Base-by-base conservation (phyloP, 2,797 vertebrate species). In the Miopithecus talapoin region DNA sequence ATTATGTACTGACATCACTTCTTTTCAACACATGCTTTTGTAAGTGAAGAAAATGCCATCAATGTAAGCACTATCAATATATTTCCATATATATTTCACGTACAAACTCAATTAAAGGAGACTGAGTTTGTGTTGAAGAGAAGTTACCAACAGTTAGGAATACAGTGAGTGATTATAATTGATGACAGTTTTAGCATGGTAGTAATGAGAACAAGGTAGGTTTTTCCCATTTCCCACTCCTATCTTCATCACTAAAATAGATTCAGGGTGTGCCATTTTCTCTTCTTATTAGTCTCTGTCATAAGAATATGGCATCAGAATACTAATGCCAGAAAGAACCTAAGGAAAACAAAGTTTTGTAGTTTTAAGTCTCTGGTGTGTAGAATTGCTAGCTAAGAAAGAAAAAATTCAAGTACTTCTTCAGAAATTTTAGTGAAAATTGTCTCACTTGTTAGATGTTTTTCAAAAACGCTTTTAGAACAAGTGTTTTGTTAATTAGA, bases 251-350 rank as follows among this genome's bases (percentile, higher is more conserved):
- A 96, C 86, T 95, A 72, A 92, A 95, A 96, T 97, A 98, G 97
- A 98, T 94, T 86, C 95, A 94, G 86, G 92, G 64, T 97, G 86
- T 96, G 96, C 94, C 95, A 75, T 92, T 97, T 97, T 95, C 95
- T 85, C 92, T 98, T 89, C 84, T 96, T 95, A 97, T 98, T 98
- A 97, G 97, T 98, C 97, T 98, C 97, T 97, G 97, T 98, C 96
- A 95, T 95, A 85, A 88, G 95, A 90, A 96, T 92, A 95, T 81
- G 89, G 89, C 41, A 36, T 61, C 36, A 4, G 97, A 97, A 98
- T 97, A 94, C 93, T 97, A 96, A 97, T 97, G 93, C 30, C 16
- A 57, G 3, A 91, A 68, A 96, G 83, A 84, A 94, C n/a, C 88
- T 57, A 3, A 97, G 41, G 48, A 91, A 96, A 95, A 95, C 83